Conservation (phyloP, 2,888 invertebrate species). For the Villa cingulata region DNA sequence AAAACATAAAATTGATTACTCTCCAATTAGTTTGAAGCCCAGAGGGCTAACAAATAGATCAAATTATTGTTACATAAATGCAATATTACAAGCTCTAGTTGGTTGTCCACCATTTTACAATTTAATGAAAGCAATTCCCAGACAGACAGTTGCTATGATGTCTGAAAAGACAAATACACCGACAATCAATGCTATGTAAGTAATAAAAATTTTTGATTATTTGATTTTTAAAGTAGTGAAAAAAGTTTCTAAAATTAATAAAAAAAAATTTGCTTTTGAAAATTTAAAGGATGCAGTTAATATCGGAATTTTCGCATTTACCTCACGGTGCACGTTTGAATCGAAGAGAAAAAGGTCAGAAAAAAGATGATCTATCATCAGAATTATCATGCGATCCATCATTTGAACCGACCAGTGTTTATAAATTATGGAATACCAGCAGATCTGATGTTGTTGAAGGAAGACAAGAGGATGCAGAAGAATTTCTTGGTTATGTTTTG, state of each 20-base stretch:
- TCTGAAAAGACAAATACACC: slow-evolving; percentile 57
- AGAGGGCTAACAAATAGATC: slow-evolving; percentile 85
- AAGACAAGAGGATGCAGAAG: slow-evolving; percentile 93
- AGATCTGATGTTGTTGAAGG: slow-evolving; percentile 55
- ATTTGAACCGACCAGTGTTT: slow-evolving; percentile 80
- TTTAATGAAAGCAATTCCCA: slow-evolving; percentile 64
- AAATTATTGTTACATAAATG: slow-evolving; percentile 95
- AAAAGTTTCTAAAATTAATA: too few species aligned
- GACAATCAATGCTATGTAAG: slow-evolving; percentile 86
- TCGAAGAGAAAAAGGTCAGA: slow-evolving; percentile 32
- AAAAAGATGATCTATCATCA: slow-evolving; percentile 36
- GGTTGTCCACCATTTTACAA: slow-evolving; percentile 95
- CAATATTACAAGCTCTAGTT: slow-evolving; percentile 82
- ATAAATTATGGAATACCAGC: slow-evolving; percentile 67
- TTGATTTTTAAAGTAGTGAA: slow-evolving; percentile 1
- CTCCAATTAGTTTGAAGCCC: slow-evolving; percentile 66
- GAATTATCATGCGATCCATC: slow-evolving; percentile 61
- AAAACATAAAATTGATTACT: slow-evolving; percentile 63
- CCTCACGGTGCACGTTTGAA: slow-evolving; percentile 42
- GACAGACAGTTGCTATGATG: slow-evolving; percentile 41
- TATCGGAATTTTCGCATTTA: slow-evolving; percentile 61
- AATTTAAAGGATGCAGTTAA: slow-evolving; percentile 40
- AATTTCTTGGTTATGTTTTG: slow-evolving; percentile 83
- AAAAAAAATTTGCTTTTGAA: too few species aligned
- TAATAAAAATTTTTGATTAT: slow-evolving; percentile 18